These are phyloP conservation scores for Apis cerana DNA, from an alignment of 1,140 invertebrate species.

Conservation along the genomic window DNA sequence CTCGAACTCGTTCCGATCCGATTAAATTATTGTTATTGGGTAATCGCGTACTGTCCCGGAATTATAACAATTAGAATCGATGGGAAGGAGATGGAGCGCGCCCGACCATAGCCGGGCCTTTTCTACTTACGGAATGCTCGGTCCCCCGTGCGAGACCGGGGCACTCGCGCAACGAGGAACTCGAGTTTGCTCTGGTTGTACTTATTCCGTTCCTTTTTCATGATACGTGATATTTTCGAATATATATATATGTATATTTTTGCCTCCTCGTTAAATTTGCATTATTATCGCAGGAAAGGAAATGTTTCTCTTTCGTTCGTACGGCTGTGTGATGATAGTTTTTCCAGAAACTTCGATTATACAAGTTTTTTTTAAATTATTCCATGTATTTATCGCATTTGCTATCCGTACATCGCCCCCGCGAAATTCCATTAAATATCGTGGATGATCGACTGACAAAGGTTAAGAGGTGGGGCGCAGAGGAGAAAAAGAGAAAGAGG, in stretches of 20 bases:
- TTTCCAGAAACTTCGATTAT: too few species aligned
- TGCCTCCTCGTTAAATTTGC: too few species aligned
- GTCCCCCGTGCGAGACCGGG: too few species aligned
- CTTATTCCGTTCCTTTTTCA: too few species aligned
- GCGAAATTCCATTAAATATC: slow-evolving; percentile 29
- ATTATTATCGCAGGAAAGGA: too few species aligned
- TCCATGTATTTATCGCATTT: neutral
- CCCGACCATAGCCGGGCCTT: slow-evolving; percentile 33
- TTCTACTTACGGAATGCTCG: slow-evolving; percentile 29
- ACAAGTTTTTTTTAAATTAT: too few species aligned
- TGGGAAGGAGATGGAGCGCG: neutral
- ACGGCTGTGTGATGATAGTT: too few species aligned
- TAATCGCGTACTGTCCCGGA: neutral
- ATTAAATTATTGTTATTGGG: neutral
- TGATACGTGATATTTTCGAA: too few species aligned
- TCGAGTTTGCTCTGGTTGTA: too few species aligned
- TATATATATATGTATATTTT: too few species aligned
- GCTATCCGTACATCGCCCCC: neutral
- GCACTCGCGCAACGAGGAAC: neutral
- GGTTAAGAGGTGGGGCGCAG: slow-evolving; percentile 2
- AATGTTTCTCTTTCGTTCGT: too few species aligned
- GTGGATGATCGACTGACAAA: neutral
- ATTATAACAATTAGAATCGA: neutral
- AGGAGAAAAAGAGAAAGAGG: too few species aligned
- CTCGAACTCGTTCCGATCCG: neutral